Evolutionary conservation across 2,797 vertebrate species (phyloP).

Genomic region (Bryconaethiops microstoma): DNA sequence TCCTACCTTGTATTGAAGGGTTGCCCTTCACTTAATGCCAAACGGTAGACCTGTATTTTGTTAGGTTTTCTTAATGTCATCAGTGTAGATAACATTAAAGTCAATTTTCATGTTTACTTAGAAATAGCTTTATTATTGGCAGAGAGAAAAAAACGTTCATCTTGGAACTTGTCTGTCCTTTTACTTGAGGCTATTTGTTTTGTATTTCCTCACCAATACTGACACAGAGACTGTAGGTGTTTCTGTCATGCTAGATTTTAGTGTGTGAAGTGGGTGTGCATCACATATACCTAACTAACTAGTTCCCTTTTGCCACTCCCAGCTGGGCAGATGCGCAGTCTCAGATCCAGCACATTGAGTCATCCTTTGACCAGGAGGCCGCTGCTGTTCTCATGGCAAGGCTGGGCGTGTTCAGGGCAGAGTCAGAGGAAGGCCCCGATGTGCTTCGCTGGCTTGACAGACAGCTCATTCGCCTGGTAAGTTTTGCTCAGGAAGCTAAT

Average conservation of each 20-base stretch:
- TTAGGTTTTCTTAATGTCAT: background rate
- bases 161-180: background rate
- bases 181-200: background rate
- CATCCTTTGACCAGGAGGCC: conserved; percentile 95
- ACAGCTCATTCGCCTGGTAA: conserved; percentile 95
- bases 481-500: conserved; percentile 44
- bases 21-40: background rate
- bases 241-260: conserved; percentile 5
- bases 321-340: conserved; percentile 98
- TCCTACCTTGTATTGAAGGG: background rate
- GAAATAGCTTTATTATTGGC: background rate
- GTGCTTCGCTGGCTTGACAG: conserved; percentile 96
- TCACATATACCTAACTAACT: conserved; percentile 24
- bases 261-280: background rate
- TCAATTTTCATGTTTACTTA: background rate
- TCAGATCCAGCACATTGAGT: conserved; percentile 94
- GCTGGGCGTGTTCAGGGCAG: conserved; percentile 91
- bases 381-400: conserved; percentile 95
- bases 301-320: conserved; percentile 26
- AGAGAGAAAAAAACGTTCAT: background rate
- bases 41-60: background rate
- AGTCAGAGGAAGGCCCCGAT: conserved; percentile 95
- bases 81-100: background rate
- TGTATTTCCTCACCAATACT: background rate
- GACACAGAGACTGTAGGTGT: background rate